Base-by-base conservation (phyloP, 2,797 vertebrate species). In the Premnoplex brunnescens region DNA sequence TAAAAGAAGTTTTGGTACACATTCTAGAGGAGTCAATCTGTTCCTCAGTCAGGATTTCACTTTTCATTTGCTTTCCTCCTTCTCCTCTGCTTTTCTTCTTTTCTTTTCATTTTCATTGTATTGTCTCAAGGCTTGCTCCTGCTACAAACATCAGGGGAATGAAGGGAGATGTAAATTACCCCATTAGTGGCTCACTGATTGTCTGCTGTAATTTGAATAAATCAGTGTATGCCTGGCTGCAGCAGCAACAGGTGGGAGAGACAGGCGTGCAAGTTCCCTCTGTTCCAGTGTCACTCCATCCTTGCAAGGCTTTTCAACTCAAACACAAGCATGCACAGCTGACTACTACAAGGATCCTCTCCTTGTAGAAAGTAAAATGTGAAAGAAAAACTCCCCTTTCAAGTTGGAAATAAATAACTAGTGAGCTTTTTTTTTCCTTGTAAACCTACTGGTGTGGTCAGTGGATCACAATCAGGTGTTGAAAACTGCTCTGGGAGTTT, bases 181-280 rank as follows among this genome's bases (percentile, higher is more conserved):
- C 54, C 62, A 66, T 95, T 94, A 95, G 74, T 54, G 41, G 36
- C 71, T 95, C 80, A 63, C 41, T 90, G 87, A 92, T 93, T 19
- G 8, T 37, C 64, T 74, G 60, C 54, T 84, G 55, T 58, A 82
- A 88, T 93, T 87, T 92, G 63, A 95, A 95, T 77, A 88, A 91
- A 96, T 86, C 86, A 86, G 36, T 9, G 23, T 55, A 58, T 1
- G 43, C 37, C 66, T 82, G 56, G 54, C 67, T 93, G 76, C 84
- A 88, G 69, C 59, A 89, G 91, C 74, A 96, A 92, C 66, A 80
- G 68, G 71, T 75, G 41, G 74, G 41, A 89, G 32, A 49, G 49
- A 7, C 7, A 44, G 66, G 54, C 1, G 0, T 6, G 18, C 30
- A 62, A 28, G 32, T 72, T 54, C 55, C 12, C 30, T 21, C 49